Evolutionary conservation across 2,888 invertebrate species (phyloP).

Genomic region (Dicyrtoma fusca): DNA sequence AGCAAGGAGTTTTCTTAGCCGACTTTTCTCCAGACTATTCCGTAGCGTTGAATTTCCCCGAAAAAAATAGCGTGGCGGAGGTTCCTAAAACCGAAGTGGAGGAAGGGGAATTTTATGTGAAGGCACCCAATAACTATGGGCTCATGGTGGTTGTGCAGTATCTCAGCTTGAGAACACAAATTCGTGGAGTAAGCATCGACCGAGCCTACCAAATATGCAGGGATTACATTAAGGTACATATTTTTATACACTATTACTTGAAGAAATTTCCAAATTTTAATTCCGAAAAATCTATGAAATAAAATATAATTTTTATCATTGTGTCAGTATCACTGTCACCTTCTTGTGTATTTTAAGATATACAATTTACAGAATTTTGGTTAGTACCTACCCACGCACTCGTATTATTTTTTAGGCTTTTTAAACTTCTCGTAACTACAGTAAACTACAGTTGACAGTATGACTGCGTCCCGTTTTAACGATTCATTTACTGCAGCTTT

Average conservation of each 20-base stretch:
- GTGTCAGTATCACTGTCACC: no score
- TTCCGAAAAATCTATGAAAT: no score
- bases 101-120: conserved; percentile 36
- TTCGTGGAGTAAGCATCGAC: conserved; percentile 14
- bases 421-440: no score
- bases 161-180: conserved; percentile 44
- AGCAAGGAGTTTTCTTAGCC: conserved; percentile 21
- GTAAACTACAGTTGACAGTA: no score
- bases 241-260: not conserved
- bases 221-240: conserved; percentile 36
- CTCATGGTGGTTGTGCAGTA: conserved; percentile 54
- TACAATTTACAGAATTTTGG: no score
- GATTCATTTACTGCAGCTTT: no score
- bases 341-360: no score
- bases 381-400: no score
- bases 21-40: conserved; percentile 23
- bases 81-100: not conserved
- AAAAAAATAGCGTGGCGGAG: not conserved
- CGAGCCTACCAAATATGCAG: conserved; percentile 26
- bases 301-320: no score
- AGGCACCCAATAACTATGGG: conserved; percentile 51
- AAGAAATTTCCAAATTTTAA: no score
- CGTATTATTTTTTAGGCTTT: no score
- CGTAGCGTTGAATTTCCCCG: conserved; percentile 13
- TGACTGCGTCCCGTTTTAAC: no score